Evolutionary conservation across 1,140 invertebrate genomes (phyloP).

Genomic region (silkworm (Bombyx mori)): DNA sequence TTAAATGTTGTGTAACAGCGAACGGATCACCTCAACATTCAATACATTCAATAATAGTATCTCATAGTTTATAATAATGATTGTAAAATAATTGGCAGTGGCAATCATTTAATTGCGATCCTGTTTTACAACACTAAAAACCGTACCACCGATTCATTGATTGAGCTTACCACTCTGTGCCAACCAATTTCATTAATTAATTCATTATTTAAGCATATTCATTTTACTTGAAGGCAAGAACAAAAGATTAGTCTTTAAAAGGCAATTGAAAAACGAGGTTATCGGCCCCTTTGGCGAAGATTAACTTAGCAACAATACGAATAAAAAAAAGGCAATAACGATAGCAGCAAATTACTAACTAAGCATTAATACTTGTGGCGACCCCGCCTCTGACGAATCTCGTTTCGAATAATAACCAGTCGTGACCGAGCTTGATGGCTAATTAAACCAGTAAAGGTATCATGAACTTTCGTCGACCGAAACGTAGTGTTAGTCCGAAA

Average conservation of each 20-base stretch:
- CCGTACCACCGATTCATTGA: too few species aligned
- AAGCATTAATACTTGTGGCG: constrained; percentile 31
- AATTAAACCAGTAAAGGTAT: constrained; percentile 23
- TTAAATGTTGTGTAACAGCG: too few species aligned
- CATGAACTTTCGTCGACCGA: constrained; percentile 17
- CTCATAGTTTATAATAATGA: too few species aligned
- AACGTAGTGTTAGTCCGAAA: constrained; percentile 6
- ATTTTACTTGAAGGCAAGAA: background rate
- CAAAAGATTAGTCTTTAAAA: background rate
- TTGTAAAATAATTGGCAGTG: too few species aligned
- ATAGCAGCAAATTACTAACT: constrained; percentile 27
- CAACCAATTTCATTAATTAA: too few species aligned
- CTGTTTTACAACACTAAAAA: too few species aligned
- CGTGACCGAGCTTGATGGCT: constrained; percentile 24
- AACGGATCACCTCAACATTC: too few species aligned
- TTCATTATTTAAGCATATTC: too few species aligned
- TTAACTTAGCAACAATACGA: constrained; percentile 26
- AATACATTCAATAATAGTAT: too few species aligned
- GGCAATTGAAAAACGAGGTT: constrained; percentile 16
- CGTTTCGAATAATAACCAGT: constrained; percentile 19
- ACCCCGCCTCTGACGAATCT: constrained; percentile 28
- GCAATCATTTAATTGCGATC: too few species aligned
- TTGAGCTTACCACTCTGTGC: too few species aligned
- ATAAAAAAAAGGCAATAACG: constrained; percentile 21
- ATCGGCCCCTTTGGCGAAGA: constrained; percentile 28